phyloP scores from a whole-genome alignment of 2,797 vertebrate genomes.

The Mormyrus proboscirostris region DNA sequence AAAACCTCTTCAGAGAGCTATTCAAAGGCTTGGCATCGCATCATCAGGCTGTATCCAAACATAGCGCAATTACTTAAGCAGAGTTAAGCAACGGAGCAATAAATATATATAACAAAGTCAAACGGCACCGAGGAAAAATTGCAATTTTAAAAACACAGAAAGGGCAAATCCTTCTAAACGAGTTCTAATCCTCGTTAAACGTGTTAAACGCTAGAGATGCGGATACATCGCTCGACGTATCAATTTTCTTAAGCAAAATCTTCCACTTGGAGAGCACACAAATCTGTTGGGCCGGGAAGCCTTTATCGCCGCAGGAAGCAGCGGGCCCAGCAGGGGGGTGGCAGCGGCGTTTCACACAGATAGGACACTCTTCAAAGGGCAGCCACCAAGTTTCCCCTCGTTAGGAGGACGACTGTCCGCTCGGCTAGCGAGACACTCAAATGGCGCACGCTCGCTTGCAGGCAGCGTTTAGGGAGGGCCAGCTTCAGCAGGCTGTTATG shows the following conservation, averaged over 20 bases:
- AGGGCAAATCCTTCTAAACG: conserved; percentile 47
- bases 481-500: background rate
- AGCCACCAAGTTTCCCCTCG: conserved; percentile 37
- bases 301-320: conserved; percentile 39
- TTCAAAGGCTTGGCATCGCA: conserved; percentile 55
- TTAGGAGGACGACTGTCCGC: conserved; percentile 32
- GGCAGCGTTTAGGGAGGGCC: background rate
- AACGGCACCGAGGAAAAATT: conserved; percentile 34
- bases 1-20: conserved; percentile 46
- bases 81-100: conserved; percentile 48
- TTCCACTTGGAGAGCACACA: conserved; percentile 42
- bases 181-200: conserved; percentile 50
- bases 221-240: conserved; percentile 52
- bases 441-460: conserved; percentile 25
- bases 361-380: conserved; percentile 42
- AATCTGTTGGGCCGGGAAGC: conserved; percentile 32
- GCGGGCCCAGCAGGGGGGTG: conserved; percentile 33
- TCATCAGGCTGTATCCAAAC: conserved; percentile 47
- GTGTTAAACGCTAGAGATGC: conserved; percentile 47
- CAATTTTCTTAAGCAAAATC: conserved; percentile 42
- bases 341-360: conserved; percentile 19
- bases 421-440: conserved; percentile 20
- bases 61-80: conserved; percentile 48
- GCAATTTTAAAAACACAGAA: conserved; percentile 38
- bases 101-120: conserved; percentile 46